phyloP scores from a whole-genome alignment of 2,797 vertebrate genomes.

The Gallinago nigripennis region DNA sequence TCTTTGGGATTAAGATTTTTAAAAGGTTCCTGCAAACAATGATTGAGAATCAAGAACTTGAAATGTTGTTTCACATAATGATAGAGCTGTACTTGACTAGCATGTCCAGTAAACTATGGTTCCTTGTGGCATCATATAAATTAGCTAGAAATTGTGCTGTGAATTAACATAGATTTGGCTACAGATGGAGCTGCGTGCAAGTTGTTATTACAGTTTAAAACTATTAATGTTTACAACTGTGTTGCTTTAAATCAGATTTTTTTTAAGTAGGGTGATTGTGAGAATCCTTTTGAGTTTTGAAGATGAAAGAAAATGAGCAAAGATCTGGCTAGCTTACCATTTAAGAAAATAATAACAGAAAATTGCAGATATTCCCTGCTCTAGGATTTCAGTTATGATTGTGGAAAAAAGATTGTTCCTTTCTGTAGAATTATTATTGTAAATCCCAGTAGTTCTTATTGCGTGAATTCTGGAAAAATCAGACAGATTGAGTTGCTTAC shows the following conservation, averaged over 20 bases:
- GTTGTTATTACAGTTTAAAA: neutral
- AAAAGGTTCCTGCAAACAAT: neutral
- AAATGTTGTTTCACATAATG: rapidly evolving
- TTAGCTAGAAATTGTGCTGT: neutral
- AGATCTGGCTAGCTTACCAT: neutral
- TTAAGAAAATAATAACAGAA: neutral
- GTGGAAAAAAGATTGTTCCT: neutral
- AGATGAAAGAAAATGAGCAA: neutral
- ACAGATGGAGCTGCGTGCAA: neutral
- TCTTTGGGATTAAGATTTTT: neutral
- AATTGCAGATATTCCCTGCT: neutral
- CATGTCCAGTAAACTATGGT: neutral
- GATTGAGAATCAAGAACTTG: neutral
- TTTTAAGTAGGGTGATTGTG: neutral
- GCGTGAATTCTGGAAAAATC: neutral
- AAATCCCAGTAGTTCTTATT: neutral
- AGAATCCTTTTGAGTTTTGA: neutral
- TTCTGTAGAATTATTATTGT: neutral
- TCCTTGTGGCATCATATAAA: neutral
- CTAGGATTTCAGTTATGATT: neutral
- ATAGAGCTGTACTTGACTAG: too few species aligned
- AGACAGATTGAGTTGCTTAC: neutral
- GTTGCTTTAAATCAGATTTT: constrained; percentile 6
- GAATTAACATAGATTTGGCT: constrained; percentile 21
- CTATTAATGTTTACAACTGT: neutral